Evolutionary conservation across 2,888 invertebrate genomes (phyloP), one percentile per base, ranked within the genome.

Genomic region (Liposcelis brunnea): DNA sequence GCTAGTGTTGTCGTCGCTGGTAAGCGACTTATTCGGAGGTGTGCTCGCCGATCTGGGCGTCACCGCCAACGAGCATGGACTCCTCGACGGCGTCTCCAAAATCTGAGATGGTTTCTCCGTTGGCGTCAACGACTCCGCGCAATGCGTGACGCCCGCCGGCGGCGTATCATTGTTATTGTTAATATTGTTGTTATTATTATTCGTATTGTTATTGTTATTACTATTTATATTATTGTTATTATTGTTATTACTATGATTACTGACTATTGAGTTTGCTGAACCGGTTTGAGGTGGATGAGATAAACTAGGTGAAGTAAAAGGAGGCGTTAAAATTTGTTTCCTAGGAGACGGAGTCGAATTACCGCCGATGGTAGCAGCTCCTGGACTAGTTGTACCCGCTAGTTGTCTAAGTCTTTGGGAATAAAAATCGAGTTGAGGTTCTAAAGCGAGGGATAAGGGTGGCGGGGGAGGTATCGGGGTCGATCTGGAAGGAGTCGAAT

Each of bases 321-420:
- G 65, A 26, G 64, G 64, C 16, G 65, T 62, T 49, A 60, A 56
- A 40, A 55, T 53, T 11, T 55, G 54, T 53, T 65, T 65, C 46
- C 63, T 53, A 4, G 61, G 59, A 3, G 63, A 61, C 37, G 63
- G 61, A 26, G 62, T 59, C 11, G 55, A 50, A 42, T 50, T 52
- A 14, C 51, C 51, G 12, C 51, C 51, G 49, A 49, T 50, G 36
- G 49, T 55, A 70, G 79, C 83, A 74, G 82, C 82, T 72, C 86
- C 85, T 74, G 87, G 86, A 78, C 86, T 84, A 74, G 85, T 85
- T 70, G 85, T 86, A 66, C 81, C 80, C 73, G 94, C 94, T 74
- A 94, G 81, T 78, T 93, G 91, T 75, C 93, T 85, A 77, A 94
- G 82, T 77, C 94, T 82, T 80, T 93, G 91, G 72, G 94, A 94